Conservation (phyloP, 2,113 vertebrate species). For the Neomonachus schauinslandi region DNA sequence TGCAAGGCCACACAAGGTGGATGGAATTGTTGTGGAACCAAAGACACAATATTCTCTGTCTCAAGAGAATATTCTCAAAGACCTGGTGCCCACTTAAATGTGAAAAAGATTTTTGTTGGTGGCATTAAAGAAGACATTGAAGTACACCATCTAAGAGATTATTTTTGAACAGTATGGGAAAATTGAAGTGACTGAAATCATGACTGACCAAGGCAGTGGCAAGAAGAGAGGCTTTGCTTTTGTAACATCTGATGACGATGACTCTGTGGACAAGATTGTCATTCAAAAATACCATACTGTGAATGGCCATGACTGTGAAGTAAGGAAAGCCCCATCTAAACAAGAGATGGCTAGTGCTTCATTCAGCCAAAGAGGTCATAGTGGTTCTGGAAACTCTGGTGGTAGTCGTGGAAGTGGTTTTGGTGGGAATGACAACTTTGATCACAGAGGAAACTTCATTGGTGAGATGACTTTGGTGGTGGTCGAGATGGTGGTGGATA, state of each 20-base stretch:
- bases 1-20: not conserved
- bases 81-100: not conserved
- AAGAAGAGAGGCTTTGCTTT: not conserved
- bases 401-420: not conserved
- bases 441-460: not conserved
- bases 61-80: not conserved
- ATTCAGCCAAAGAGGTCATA: not conserved
- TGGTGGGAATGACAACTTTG: not conserved
- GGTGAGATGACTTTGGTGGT: not conserved
- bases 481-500: not conserved
- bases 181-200: not conserved
- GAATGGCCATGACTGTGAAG: not conserved
- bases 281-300: not conserved
- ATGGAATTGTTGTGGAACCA: not conserved
- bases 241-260: not conserved
- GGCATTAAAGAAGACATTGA: not conserved
- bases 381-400: not conserved
- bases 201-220: not conserved
- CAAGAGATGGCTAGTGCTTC: not conserved
- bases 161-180: not conserved
- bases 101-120: not conserved
- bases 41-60: not conserved
- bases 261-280: not conserved
- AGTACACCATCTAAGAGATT: not conserved
- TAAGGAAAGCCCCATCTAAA: not conserved